Evolutionary conservation across 1,140 invertebrate species (phyloP).

Genomic region (Eufriesea mexicana): DNA sequence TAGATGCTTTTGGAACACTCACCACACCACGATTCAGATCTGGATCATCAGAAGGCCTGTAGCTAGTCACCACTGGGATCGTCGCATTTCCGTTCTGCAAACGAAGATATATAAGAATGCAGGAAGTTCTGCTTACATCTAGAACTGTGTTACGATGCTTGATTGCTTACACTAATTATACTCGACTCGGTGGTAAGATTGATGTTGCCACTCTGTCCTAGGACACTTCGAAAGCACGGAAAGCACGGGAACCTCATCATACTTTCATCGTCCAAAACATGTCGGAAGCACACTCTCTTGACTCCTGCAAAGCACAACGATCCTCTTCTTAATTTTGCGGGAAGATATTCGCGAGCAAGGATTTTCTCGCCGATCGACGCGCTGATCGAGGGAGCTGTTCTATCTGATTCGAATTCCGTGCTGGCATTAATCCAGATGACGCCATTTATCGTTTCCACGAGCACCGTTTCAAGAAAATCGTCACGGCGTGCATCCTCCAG

Average conservation of each 20-base stretch:
- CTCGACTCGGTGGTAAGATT: constrained; percentile 69
- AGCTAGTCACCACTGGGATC: constrained; percentile 68
- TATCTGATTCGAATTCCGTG: background rate
- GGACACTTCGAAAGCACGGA: constrained; percentile 70
- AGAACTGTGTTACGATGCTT: background rate
- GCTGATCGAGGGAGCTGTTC: background rate
- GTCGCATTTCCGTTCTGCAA: constrained; percentile 66
- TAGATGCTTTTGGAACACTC: constrained; percentile 44
- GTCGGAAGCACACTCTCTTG: constrained; percentile 53
- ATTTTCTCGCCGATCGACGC: background rate
- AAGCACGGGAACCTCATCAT: constrained; percentile 78
- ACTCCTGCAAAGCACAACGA: constrained; percentile 44
- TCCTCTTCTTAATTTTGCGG: background rate
- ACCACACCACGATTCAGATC: constrained; percentile 66
- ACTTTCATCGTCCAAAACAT: constrained; percentile 56
- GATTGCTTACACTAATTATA: background rate
- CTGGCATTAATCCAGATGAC: constrained; percentile 26
- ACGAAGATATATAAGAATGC: background rate
- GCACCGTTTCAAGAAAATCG: too few species aligned
- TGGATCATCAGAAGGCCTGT: constrained; percentile 69
- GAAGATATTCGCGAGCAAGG: background rate
- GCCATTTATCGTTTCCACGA: constrained; percentile 4
- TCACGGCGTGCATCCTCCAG: background rate
- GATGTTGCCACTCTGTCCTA: constrained; percentile 75
- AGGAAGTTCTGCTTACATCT: background rate